phyloP scores from a whole-genome alignment of 2,797 vertebrate genomes.

The Sebastes vulpes region DNA sequence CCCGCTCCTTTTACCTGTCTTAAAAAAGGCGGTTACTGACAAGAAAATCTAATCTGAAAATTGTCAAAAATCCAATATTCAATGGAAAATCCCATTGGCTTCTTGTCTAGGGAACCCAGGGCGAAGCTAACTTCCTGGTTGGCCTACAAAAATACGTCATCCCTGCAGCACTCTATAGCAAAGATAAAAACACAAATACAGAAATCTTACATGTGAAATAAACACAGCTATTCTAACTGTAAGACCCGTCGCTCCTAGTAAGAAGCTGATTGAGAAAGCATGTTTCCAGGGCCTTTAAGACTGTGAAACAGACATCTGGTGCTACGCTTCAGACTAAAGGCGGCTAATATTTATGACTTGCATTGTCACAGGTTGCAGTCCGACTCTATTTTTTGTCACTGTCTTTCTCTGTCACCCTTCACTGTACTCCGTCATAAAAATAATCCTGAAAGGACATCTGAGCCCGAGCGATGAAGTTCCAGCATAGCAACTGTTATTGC shows the following conservation, averaged over 20 bases:
- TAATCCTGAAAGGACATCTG: conserved; percentile 53
- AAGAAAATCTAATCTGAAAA: no score
- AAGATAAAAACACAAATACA: neutral
- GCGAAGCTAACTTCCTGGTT: no score
- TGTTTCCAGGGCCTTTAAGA: neutral
- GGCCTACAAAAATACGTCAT: no score
- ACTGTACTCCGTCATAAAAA: conserved; percentile 27
- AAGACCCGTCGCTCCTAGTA: neutral
- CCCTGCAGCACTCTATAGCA: no score
- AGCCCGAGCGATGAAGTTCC: conserved; percentile 50
- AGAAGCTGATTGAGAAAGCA: neutral
- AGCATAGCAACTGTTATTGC: conserved; percentile 61
- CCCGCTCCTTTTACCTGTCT: no score
- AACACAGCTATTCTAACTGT: neutral
- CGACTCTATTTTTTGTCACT: conserved; percentile 5
- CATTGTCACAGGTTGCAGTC: conserved; percentile 21
- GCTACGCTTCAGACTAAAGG: neutral
- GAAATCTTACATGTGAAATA: neutral
- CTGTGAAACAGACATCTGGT: conserved; percentile 20
- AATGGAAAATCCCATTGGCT: no score
- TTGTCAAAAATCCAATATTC: no score
- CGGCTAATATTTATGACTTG: conserved; percentile 28
- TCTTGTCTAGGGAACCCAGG: neutral
- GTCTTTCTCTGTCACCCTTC: neutral
- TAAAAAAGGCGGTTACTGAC: no score